Percentiles rank a stretch among this genome's conserved stretches.
phyloP scores from a whole-genome alignment of 2,797 vertebrate genomes.

The Sylvilagus floridanus region DNA sequence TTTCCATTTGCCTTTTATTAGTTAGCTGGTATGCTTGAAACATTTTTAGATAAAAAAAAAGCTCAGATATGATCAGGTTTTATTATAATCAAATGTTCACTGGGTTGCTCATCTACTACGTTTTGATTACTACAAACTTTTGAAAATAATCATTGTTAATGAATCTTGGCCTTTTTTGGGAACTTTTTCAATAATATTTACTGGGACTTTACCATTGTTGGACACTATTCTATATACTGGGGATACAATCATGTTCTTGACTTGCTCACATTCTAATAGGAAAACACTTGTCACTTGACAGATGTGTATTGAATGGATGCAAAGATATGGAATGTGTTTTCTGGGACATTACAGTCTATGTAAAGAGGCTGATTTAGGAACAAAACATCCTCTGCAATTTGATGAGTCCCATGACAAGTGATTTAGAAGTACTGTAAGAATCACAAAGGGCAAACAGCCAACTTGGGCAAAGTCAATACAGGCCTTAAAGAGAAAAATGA shows the following conservation, averaged over 20 bases:
- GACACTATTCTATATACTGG: background rate
- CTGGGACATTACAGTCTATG: background rate
- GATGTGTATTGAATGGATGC: constrained; percentile 22
- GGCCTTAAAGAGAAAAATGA: constrained; percentile 37
- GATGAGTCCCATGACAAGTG: background rate
- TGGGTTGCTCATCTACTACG: constrained; percentile 63
- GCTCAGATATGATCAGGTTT: constrained; percentile 67
- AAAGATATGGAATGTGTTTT: background rate
- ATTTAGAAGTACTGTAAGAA: background rate
- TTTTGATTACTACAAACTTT: constrained; percentile 69
- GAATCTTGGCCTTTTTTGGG: constrained; percentile 51
- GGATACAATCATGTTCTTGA: background rate
- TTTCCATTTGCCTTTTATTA: constrained; percentile 83
- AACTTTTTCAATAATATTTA: constrained; percentile 7
- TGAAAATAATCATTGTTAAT: constrained; percentile 55
- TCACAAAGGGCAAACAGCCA: constrained; percentile 1
- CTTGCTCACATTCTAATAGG: constrained; percentile 33
- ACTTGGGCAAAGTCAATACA: background rate
- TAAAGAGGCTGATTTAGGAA: background rate
- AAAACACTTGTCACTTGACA: constrained; percentile 13
- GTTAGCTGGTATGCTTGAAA: constrained; percentile 71
- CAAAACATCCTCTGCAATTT: background rate
- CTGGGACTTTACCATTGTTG: background rate
- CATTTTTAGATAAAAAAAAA: constrained; percentile 74
- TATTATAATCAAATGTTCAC: constrained; percentile 70